Evolutionary conservation across 2,888 invertebrate species (phyloP).

Genomic region (Apoda limacodes): DNA sequence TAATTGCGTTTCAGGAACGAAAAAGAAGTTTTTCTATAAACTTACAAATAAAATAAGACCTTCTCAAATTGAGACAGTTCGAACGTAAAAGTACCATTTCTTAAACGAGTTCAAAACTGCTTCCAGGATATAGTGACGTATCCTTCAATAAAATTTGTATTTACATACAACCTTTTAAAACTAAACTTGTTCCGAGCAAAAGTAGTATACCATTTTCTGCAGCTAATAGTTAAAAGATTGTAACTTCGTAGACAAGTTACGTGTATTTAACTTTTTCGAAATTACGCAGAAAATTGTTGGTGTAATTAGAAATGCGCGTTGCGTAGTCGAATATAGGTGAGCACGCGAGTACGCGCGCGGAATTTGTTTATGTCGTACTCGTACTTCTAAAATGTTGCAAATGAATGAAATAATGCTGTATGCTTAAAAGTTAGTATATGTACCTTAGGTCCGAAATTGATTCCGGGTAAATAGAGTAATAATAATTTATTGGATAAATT

Average conservation of each 20-base stretch:
- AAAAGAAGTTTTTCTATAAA: too few relatives aligned
- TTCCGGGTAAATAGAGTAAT: too few relatives aligned
- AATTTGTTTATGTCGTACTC: too few relatives aligned
- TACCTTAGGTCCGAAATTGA: too few relatives aligned
- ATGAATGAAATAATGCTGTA: too few relatives aligned
- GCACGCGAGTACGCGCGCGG: conserved; percentile 5
- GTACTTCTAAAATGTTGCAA: too few relatives aligned
- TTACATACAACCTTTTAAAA: conserved; percentile 28
- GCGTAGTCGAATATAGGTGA: conserved; percentile 25
- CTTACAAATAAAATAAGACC: conserved; percentile 1
- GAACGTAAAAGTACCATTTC: conserved; percentile 45
- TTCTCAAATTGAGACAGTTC: conserved; percentile 4
- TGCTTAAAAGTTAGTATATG: too few relatives aligned
- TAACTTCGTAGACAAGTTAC: conserved; percentile 19
- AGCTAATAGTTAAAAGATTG: conserved; percentile 23
- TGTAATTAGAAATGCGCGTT: conserved; percentile 21
- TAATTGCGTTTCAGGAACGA: too few relatives aligned
- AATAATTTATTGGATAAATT: too few relatives aligned
- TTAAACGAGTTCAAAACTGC: conserved; percentile 32
- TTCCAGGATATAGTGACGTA: conserved; percentile 25
- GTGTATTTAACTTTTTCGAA: neutral
- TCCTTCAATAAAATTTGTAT: conserved; percentile 24
- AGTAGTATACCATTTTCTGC: conserved; percentile 50
- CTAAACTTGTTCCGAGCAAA: conserved; percentile 25
- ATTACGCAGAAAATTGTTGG: neutral